Conservation (phyloP, 1,140 invertebrate species). For the Drosophila sturtevanti region DNA sequence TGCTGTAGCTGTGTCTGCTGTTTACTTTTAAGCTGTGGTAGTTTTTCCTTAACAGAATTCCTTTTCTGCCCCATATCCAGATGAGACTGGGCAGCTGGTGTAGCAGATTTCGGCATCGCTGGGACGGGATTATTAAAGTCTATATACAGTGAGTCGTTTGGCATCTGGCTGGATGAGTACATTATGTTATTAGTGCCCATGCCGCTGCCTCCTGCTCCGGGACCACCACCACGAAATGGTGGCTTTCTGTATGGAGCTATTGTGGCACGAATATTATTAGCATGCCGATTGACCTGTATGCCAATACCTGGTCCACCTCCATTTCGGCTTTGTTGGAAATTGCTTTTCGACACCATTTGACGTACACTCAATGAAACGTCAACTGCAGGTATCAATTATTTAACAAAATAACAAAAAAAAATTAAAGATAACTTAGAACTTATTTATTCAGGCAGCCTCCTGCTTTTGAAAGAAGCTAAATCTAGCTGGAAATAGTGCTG, state of each 20-base stretch:
- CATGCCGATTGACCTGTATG: conserved; percentile 38
- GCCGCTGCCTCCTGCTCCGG: conserved; percentile 13
- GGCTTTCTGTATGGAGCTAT: conserved; percentile 66
- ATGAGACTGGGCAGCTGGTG: neutral
- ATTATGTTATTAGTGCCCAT: conserved; percentile 40
- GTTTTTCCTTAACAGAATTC: too few species aligned
- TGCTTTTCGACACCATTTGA: conserved; percentile 56
- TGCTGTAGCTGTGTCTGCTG: conserved; percentile 46
- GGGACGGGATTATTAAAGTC: conserved; percentile 74
- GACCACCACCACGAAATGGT: conserved; percentile 40
- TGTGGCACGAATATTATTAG: conserved; percentile 55
- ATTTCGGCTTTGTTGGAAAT: conserved; percentile 48
- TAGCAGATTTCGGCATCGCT: conserved; percentile 6
- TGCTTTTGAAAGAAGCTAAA: too few species aligned
- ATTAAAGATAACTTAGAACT: neutral
- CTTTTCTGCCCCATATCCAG: conserved; percentile 49
- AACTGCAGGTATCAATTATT: neutral
- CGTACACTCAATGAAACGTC: neutral
- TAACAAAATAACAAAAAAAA: neutral
- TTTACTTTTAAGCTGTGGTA: conserved; percentile 55
- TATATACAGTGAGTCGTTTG: conserved; percentile 79
- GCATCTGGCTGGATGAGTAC: conserved; percentile 74
- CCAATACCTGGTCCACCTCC: neutral
- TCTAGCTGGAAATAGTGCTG: too few species aligned
- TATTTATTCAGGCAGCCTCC: neutral